phyloP scores from a whole-genome alignment of 2,888 invertebrate species.

The Tridacna gigas region DNA sequence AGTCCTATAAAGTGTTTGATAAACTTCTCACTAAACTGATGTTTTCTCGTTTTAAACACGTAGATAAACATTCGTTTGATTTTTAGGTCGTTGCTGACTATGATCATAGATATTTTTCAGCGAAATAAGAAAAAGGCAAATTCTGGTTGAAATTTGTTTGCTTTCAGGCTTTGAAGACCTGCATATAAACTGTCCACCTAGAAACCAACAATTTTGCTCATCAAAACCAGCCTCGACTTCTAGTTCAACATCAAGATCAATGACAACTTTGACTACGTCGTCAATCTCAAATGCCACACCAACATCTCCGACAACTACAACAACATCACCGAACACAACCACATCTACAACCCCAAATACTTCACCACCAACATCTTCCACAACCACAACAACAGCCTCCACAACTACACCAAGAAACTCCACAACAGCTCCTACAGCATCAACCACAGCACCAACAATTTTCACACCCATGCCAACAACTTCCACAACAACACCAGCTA shows the following conservation, averaged over 20 bases:
- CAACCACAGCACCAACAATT: background rate
- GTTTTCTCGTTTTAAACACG: too few species aligned
- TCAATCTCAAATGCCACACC: background rate
- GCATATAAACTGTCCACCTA: slow-evolving; percentile 11
- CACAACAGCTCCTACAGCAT: background rate
- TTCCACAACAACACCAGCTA: background rate
- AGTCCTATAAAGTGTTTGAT: too few species aligned
- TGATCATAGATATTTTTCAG: too few species aligned
- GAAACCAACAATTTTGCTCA: background rate
- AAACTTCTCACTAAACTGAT: too few species aligned
- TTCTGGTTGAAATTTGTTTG: background rate
- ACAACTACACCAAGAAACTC: background rate
- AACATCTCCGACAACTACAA: background rate
- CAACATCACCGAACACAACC: background rate
- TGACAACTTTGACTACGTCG: background rate
- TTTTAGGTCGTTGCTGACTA: too few species aligned
- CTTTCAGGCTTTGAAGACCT: slow-evolving; percentile 2
- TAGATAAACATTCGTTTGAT: too few species aligned
- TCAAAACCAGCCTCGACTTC: background rate
- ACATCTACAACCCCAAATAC: background rate
- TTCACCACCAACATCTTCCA: background rate
- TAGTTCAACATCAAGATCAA: background rate
- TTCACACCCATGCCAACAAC: background rate
- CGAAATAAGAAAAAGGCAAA: background rate
- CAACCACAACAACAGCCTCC: background rate